Evolutionary conservation across 2,797 vertebrate genomes (phyloP).

Genomic region (Xyrichtys novacula): DNA sequence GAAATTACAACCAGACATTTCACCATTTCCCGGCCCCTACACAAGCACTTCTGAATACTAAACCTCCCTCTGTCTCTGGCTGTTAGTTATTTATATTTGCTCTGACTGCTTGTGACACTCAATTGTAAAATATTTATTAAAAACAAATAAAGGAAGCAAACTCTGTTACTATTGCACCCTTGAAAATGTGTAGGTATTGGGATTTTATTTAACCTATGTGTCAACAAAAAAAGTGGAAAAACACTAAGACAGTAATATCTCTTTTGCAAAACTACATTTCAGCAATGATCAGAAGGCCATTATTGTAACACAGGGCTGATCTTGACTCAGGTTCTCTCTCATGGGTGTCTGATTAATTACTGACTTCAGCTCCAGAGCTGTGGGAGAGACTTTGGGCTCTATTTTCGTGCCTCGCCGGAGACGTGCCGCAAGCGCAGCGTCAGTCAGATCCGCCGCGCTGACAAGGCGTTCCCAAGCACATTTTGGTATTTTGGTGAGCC

Average conservation of each 20-base stretch:
- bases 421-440: too few relatives aligned
- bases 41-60: neutral
- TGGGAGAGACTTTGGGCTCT: neutral
- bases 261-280: neutral
- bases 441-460: too few relatives aligned
- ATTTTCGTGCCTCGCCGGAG: too few relatives aligned
- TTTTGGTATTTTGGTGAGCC: too few relatives aligned
- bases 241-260: neutral
- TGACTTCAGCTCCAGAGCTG: neutral
- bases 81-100: neutral
- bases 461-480: too few relatives aligned
- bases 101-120: too few relatives aligned
- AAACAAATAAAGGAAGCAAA: neutral
- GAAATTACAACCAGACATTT: constrained; percentile 36
- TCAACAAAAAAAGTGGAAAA: neutral
- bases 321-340: neutral
- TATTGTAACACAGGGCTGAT: neutral
- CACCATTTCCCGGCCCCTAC: neutral
- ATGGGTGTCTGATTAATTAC: neutral
- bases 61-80: neutral
- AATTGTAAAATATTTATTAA: neutral
- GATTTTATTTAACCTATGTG: neutral
- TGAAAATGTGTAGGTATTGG: neutral
- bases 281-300: neutral
- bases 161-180: neutral